Conservation (phyloP, 2,888 invertebrate species). For the Noctua janthina region DNA sequence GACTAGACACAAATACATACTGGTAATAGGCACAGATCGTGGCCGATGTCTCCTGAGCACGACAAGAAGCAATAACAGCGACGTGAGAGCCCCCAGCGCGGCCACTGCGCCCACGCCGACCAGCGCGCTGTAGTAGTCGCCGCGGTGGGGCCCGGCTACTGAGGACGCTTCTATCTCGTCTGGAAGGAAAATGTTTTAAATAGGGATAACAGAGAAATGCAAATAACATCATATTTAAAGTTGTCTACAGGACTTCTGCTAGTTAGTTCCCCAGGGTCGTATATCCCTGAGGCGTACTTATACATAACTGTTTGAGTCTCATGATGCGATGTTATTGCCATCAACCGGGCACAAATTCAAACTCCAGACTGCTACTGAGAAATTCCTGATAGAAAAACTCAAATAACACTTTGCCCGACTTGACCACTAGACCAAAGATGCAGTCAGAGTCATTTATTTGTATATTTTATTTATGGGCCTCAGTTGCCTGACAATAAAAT, state of each 20-base stretch:
- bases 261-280: background rate
- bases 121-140: slow-evolving; percentile 96
- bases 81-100: slow-evolving; percentile 95
- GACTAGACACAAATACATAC: slow-evolving; percentile 78
- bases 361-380: background rate
- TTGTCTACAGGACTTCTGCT: background rate
- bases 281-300: background rate
- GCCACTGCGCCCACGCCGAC: slow-evolving; percentile 97
- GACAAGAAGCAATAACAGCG: slow-evolving; percentile 94
- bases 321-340: too few species aligned
- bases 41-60: slow-evolving; percentile 93
- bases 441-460: background rate
- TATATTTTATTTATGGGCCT: too few species aligned
- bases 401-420: background rate
- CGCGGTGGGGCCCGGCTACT: slow-evolving; percentile 85
- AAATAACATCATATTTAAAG: background rate
- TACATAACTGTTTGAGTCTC: too few species aligned
- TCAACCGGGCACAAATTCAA: background rate
- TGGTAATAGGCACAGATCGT: slow-evolving; percentile 87
- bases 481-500: too few species aligned
- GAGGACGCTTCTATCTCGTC: slow-evolving; percentile 88
- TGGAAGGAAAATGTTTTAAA: slow-evolving; percentile 62
- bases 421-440: background rate
- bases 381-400: background rate
- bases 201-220: background rate